Percentiles rank a stretch among this genome's conserved stretches.
phyloP scores from a whole-genome alignment of 2,888 invertebrate species.

The Eutolmus rufibarbis region DNA sequence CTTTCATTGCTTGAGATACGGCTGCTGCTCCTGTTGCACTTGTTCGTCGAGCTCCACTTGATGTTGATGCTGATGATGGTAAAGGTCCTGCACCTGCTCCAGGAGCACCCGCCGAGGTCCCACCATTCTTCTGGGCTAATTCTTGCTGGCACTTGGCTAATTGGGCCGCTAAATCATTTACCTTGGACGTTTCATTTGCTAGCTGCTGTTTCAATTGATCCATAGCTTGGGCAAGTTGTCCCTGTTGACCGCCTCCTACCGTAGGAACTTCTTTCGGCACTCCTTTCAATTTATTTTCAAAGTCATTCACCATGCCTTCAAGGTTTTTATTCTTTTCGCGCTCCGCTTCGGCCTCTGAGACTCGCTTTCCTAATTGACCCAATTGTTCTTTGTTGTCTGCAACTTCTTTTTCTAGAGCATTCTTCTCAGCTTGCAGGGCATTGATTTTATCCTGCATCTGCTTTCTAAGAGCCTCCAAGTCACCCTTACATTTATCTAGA shows the following conservation, averaged over 20 bases:
- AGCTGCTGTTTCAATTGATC: constrained; percentile 39
- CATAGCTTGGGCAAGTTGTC: not conserved
- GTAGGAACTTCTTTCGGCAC: constrained; percentile 16
- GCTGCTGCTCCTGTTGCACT: not conserved
- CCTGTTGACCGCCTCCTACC: not conserved
- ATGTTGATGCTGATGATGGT: not conserved
- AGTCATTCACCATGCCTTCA: constrained; percentile 42
- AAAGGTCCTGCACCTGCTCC: not conserved
- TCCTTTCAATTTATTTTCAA: constrained; percentile 40
- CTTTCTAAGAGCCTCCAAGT: not conserved
- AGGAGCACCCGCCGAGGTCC: too few relatives aligned
- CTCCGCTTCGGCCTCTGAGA: constrained; percentile 53
- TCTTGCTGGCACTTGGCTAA: not conserved
- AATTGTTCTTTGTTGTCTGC: not conserved
- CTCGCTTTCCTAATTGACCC: constrained; percentile 29
- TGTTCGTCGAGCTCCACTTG: too few relatives aligned
- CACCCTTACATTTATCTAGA: constrained; percentile 32
- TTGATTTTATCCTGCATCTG: constrained; percentile 26
- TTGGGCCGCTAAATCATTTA: constrained; percentile 36
- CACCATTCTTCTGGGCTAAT: not conserved
- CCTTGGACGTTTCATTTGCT: constrained; percentile 15
- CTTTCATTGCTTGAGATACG: not conserved
- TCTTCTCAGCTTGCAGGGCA: constrained; percentile 7
- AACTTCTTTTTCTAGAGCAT: not conserved
- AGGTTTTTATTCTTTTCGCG: constrained; percentile 49